phyloP scores from a whole-genome alignment of 2,888 invertebrate genomes.

The Meganola albula region DNA sequence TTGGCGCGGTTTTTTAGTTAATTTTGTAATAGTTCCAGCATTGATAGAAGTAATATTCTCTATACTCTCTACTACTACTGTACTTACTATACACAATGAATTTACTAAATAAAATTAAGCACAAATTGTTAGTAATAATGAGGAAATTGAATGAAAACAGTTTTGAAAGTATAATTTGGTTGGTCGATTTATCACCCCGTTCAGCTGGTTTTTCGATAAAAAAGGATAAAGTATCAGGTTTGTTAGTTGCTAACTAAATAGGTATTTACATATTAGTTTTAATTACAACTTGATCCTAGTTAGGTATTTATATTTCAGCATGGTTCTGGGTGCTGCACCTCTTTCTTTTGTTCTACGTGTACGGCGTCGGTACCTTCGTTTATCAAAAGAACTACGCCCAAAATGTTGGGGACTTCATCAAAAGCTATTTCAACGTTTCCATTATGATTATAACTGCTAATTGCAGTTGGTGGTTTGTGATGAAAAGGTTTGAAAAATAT shows the following conservation, averaged over 20 bases:
- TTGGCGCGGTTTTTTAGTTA: too few species aligned
- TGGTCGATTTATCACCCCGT: conserved; percentile 44
- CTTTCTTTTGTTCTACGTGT: conserved; percentile 45
- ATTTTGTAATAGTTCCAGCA: too few species aligned
- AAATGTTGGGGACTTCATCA: conserved; percentile 41
- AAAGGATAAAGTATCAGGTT: conserved; percentile 28
- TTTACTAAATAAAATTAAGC: too few species aligned
- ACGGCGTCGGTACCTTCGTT: conserved; percentile 41
- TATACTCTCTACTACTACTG: too few species aligned
- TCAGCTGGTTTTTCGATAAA: conserved; percentile 42
- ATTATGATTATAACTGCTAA: conserved; percentile 40
- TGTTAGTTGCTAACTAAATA: not conserved
- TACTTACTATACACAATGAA: too few species aligned
- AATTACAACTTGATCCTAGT: not conserved
- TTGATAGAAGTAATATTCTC: too few species aligned
- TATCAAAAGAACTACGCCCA: conserved; percentile 44
- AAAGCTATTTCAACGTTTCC: conserved; percentile 50
- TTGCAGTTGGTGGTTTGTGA: conserved; percentile 53
- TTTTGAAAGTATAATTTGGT: conserved; percentile 42
- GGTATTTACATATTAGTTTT: not conserved
- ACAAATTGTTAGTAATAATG: conserved; percentile 17
- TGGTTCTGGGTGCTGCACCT: conserved; percentile 50
- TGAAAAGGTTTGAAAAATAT: conserved; percentile 38
- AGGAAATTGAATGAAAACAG: conserved; percentile 30
- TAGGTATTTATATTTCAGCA: conserved; percentile 24